Conservation (phyloP, 2,113 vertebrate species). For the Chloroceryle aenea region DNA sequence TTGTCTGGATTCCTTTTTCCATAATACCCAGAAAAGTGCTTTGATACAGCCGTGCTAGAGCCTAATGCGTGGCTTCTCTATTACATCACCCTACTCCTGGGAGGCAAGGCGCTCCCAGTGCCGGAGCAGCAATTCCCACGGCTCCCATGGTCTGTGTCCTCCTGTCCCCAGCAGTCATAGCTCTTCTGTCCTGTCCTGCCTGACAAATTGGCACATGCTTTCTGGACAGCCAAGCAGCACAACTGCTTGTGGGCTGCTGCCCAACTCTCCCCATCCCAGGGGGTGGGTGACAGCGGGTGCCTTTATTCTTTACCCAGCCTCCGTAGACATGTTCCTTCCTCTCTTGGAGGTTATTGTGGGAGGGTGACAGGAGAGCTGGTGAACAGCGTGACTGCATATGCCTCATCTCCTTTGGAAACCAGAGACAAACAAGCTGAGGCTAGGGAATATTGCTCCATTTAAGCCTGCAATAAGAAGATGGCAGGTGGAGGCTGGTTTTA, state of each 20-base stretch:
- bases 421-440: constrained; percentile 14
- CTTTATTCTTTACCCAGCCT: not conserved
- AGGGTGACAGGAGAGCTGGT: constrained; percentile 56
- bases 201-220: accelerated
- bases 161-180: not conserved
- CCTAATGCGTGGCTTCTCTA: not conserved
- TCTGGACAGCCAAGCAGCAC: not conserved
- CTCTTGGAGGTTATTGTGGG: constrained; percentile 47
- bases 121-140: not conserved
- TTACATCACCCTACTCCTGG: not conserved
- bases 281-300: not conserved
- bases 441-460: constrained; percentile 47
- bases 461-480: constrained; percentile 31
- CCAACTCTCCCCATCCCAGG: not conserved
- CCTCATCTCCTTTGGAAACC: constrained; percentile 54
- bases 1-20: constrained; percentile 1
- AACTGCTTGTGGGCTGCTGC: not conserved
- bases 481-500: constrained; percentile 49
- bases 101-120: not conserved
- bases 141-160: not conserved
- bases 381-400: constrained; percentile 37
- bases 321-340: not conserved
- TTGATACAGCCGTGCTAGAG: not conserved
- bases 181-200: not conserved
- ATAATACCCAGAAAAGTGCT: not conserved